Conservation (phyloP, 2,888 invertebrate genomes). For the Epinotia bilunana region DNA sequence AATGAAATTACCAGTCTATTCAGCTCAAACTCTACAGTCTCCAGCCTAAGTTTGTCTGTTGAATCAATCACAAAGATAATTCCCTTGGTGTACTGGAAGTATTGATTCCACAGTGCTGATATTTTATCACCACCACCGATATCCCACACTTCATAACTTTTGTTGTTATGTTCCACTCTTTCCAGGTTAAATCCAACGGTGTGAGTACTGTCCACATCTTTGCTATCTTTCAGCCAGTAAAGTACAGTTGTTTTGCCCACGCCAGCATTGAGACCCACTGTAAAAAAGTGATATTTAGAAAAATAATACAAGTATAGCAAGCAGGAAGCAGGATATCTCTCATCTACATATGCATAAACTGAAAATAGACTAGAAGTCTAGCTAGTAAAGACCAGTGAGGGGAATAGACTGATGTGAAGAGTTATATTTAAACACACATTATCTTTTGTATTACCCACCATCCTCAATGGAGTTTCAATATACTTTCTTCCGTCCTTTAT, state of each 20-base stretch:
- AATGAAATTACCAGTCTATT: conserved; percentile 32
- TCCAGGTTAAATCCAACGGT: conserved; percentile 37
- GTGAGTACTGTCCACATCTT: conserved; percentile 9
- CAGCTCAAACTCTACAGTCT: conserved; percentile 29
- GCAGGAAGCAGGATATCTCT: background rate
- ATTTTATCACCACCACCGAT: conserved; percentile 40
- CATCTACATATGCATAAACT: background rate
- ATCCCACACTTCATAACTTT: conserved; percentile 32
- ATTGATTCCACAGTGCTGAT: conserved; percentile 32
- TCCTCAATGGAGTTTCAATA: background rate
- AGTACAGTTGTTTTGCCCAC: conserved; percentile 41
- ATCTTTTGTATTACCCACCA: background rate
- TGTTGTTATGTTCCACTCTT: conserved; percentile 31
- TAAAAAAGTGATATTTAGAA: background rate
- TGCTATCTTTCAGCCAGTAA: conserved; percentile 29
- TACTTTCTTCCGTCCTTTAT: background rate
- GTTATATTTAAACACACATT: too few relatives aligned
- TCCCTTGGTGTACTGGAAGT: conserved; percentile 29
- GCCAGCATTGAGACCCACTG: conserved; percentile 42
- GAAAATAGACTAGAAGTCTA: background rate
- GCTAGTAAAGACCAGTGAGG: background rate
- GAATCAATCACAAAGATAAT: conserved; percentile 41
- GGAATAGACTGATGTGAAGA: background rate
- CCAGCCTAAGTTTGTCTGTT: conserved; percentile 30
- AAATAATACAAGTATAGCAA: background rate